Evolutionary conservation across 2,888 invertebrate species (phyloP).

Genomic region (Ptilodon capucinus): DNA sequence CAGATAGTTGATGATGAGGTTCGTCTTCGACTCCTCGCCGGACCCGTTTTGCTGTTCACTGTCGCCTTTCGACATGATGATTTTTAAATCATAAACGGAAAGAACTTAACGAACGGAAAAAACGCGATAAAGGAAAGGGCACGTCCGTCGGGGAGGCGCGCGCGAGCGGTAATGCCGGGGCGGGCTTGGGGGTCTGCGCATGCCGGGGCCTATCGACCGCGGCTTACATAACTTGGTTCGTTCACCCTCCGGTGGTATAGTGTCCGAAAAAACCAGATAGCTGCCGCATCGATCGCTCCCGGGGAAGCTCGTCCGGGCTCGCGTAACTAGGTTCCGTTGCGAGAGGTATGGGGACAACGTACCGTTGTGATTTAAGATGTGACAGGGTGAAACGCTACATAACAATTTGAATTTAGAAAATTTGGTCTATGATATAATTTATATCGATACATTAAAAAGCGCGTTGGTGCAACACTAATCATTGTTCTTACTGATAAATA

Average conservation of each 20-base stretch:
- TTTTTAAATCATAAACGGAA: conserved; percentile 82
- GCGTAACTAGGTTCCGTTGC: conserved; percentile 35
- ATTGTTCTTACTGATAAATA: too few relatives aligned
- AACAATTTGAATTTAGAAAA: neutral
- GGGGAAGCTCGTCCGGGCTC: conserved; percentile 39
- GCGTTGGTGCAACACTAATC: too few relatives aligned
- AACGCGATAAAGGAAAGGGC: conserved; percentile 81
- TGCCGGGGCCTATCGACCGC: conserved; percentile 65
- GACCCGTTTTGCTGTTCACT: conserved; percentile 93
- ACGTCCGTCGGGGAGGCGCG: conserved; percentile 78
- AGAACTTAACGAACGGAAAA: conserved; percentile 83
- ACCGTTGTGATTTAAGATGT: conserved; percentile 14
- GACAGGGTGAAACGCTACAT: neutral
- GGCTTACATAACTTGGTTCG: conserved; percentile 78
- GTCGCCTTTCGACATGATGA: conserved; percentile 93
- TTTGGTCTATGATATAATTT: too few relatives aligned
- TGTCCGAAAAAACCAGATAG: conserved; percentile 82
- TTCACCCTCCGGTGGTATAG: conserved; percentile 79
- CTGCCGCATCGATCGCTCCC: conserved; percentile 67
- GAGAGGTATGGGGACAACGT: conserved; percentile 20
- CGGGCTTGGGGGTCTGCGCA: conserved; percentile 53
- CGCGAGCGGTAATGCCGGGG: conserved; percentile 72
- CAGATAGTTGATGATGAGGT: conserved; percentile 99
- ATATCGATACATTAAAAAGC: too few relatives aligned
- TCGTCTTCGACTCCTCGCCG: conserved; percentile 97